phyloP scores from a whole-genome alignment of 2,113 vertebrate genomes.

The Galemys pyrenaicus region DNA sequence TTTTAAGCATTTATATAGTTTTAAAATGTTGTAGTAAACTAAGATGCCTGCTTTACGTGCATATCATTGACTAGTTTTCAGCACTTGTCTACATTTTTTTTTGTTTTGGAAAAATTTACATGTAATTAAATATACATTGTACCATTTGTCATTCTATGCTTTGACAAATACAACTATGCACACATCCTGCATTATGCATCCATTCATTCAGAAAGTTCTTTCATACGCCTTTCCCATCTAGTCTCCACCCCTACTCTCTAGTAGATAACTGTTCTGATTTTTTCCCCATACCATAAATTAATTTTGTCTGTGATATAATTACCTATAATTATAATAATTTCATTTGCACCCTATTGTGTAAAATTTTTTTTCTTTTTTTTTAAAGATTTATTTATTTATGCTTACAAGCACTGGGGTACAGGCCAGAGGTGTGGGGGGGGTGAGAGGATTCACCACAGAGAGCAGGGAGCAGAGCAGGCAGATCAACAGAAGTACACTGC shows the following conservation, averaged over 20 bases:
- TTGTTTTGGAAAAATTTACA: neutral
- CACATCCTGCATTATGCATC: neutral
- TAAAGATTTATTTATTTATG: too few species aligned
- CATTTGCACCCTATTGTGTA: neutral
- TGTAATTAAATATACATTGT: neutral
- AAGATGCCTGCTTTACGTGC: neutral
- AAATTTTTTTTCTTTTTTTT: neutral
- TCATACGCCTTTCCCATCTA: neutral
- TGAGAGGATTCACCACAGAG: too few species aligned
- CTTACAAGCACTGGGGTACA: too few species aligned
- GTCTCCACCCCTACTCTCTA: neutral
- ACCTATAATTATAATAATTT: neutral
- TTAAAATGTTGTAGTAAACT: neutral
- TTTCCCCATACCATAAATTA: neutral
- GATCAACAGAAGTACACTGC: too few species aligned
- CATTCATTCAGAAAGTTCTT: too few species aligned
- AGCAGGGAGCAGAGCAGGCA: too few species aligned
- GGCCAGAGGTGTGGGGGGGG: too few species aligned
- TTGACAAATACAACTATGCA: neutral
- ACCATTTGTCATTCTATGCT: neutral
- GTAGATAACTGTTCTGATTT: neutral
- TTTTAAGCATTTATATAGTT: neutral
- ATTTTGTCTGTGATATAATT: neutral
- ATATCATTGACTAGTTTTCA: neutral
- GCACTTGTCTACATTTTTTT: neutral